Percentiles rank a stretch among this genome's conserved stretches.
phyloP scores from a whole-genome alignment of 2,797 vertebrate genomes.

The Selene dorsalis region DNA sequence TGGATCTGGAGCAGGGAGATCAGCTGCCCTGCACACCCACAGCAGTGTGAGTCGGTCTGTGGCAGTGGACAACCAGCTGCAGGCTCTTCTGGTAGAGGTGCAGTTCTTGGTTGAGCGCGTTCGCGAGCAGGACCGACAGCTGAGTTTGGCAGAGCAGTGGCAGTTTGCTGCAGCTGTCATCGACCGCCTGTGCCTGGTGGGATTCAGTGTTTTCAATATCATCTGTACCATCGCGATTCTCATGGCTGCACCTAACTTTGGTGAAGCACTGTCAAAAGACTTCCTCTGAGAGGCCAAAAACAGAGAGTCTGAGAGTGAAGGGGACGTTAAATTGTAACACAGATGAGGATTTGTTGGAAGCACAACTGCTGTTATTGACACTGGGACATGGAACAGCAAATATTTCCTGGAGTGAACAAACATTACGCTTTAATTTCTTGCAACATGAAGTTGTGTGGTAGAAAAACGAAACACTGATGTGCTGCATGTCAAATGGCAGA shows the following conservation, averaged over 20 bases:
- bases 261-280: constrained; percentile 88
- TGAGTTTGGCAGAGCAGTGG: constrained; percentile 85
- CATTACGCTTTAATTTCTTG: not conserved
- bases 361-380: constrained; percentile 58
- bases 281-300: constrained; percentile 80
- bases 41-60: constrained; percentile 55
- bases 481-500: constrained; percentile 42
- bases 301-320: not conserved
- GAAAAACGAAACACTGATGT: constrained; percentile 9
- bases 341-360: constrained; percentile 41
- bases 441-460: not conserved
- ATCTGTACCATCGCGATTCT: constrained; percentile 89
- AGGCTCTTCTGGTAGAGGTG: constrained; percentile 85
- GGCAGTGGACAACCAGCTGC: constrained; percentile 80
- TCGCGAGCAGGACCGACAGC: constrained; percentile 83
- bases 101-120: constrained; percentile 85
- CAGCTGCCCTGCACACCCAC: constrained; percentile 33
- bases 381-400: constrained; percentile 26
- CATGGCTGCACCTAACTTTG: constrained; percentile 89
- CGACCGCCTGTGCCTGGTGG: constrained; percentile 87
- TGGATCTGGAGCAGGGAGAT: constrained; percentile 50
- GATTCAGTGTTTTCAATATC: constrained; percentile 88
- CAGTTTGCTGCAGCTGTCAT: constrained; percentile 88
- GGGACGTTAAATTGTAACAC: not conserved
- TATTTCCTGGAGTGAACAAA: constrained; percentile 18